Conservation (phyloP, 2,797 vertebrate genomes). For the Neostethus bicornis region DNA sequence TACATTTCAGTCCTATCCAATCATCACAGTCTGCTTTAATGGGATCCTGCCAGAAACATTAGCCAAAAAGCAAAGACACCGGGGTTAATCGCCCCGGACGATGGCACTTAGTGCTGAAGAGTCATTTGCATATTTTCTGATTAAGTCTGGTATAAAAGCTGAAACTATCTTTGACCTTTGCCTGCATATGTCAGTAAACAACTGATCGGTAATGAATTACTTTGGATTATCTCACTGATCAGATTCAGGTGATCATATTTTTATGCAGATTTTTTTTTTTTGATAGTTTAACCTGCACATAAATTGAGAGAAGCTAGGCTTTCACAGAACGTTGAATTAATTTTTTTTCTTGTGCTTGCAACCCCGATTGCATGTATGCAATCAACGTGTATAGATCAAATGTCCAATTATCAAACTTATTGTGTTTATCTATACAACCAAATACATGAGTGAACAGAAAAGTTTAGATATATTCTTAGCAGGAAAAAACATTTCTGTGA, state of each 20-base stretch:
- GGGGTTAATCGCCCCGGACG: conserved; percentile 67
- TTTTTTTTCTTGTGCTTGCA: no score
- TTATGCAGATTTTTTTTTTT: conserved; percentile 6
- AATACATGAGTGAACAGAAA: no score
- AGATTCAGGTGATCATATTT: conserved; percentile 28
- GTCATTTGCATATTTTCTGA: conserved; percentile 75
- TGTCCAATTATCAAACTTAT: no score
- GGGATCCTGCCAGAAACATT: conserved; percentile 37
- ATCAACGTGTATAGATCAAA: no score
- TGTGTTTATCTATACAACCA: no score
- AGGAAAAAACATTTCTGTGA: no score
- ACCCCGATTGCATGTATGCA: no score
- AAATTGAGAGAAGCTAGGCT: no score
- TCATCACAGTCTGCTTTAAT: conserved; percentile 75
- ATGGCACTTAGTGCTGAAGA: conserved; percentile 49
- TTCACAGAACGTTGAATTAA: no score
- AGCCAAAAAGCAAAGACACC: conserved; percentile 43
- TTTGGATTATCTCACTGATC: conserved; percentile 28
- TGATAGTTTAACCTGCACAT: neutral
- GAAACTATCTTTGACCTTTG: conserved; percentile 34
- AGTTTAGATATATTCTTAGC: no score
- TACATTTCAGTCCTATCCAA: conserved; percentile 59
- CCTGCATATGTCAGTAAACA: conserved; percentile 28
- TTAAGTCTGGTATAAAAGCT: conserved; percentile 54
- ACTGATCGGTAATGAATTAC: conserved; percentile 27